Base-by-base conservation (phyloP, 2,113 vertebrate genomes). In the Accipiter virgatus region DNA sequence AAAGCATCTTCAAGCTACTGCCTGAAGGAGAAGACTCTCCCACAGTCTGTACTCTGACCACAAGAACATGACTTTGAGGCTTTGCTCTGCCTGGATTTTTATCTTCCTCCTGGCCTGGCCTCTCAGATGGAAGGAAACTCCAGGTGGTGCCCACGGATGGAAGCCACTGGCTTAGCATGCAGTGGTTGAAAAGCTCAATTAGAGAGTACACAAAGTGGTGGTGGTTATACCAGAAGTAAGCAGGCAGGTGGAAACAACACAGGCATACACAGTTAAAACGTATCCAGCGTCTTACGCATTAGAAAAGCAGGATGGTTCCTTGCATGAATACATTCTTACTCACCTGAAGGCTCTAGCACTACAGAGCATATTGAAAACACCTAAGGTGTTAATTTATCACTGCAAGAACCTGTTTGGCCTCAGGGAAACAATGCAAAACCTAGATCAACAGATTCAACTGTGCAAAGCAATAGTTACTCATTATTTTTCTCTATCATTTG, bases 131-230 rank as follows among this genome's bases (percentile, higher is more conserved):
- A 84, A 98, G 97, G 15, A 98, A 98, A 56, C 89, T 99, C 14
- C 96, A 98, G 71, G 98, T 98, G 36, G 27, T 98, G 78, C 98
- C 98, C 45, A 96, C 98, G 92, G 98, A 98, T 29, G 98, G 98
- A 43, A 99, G 98, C 75, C 98, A 98, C 96, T 98, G 98, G 99
- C 95, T 99, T 11, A 99, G 98, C 94, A 98, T 98, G 98, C 91
- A 3, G 87, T 98, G 62, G 98, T 98, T 84, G 95, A 98, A 68
- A 98, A 98, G 42, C 97, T 99, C 6, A 55, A 8, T 2, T 56
- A 19, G 4, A 97, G 86, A 66, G 98, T 98, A 7, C 98, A 99
- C 5, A 92, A 99, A 15, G 34, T 98, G 25, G 84, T 98, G 3
- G 84, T 97, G 3, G 91, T 99, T 59, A 88, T 96, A n/a, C 98